Conservation (phyloP, 2,797 vertebrate genomes). For the Parauchenoglanis punctatus region DNA sequence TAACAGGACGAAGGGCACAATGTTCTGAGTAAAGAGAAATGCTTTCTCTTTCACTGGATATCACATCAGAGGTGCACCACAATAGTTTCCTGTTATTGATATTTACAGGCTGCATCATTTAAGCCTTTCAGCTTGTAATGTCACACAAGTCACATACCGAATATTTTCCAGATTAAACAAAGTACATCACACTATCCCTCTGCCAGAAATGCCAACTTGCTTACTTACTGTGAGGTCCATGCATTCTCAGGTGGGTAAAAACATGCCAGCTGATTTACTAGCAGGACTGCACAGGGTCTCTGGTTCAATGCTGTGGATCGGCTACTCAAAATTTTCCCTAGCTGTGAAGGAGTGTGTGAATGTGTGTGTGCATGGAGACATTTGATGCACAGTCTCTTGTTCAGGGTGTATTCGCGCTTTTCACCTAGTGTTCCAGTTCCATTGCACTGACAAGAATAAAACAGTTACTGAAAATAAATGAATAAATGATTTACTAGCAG, state of each 20-base stretch:
- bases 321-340: not conserved
- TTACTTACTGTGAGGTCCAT: not conserved
- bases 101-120: not conserved
- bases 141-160: not conserved
- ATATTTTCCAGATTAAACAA: not conserved
- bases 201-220: not conserved
- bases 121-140: not conserved
- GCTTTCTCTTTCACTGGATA: slow-evolving; percentile 21
- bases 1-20: slow-evolving; percentile 16
- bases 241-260: not conserved
- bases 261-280: not conserved
- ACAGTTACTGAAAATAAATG: not conserved
- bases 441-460: not conserved
- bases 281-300: not conserved
- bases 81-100: not conserved
- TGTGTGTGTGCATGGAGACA: not conserved
- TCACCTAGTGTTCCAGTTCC: not conserved
- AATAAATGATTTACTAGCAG: slow-evolving; percentile 5
- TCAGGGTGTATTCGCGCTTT: not conserved
- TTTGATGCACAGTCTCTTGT: not conserved
- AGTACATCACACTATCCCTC: too few relatives aligned
- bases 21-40: slow-evolving; percentile 18
- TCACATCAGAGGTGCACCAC: not conserved
- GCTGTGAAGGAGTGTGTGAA: not conserved
- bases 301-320: not conserved